phyloP scores from a whole-genome alignment of 2,888 invertebrate species.

The Metopia argyrocephala region DNA sequence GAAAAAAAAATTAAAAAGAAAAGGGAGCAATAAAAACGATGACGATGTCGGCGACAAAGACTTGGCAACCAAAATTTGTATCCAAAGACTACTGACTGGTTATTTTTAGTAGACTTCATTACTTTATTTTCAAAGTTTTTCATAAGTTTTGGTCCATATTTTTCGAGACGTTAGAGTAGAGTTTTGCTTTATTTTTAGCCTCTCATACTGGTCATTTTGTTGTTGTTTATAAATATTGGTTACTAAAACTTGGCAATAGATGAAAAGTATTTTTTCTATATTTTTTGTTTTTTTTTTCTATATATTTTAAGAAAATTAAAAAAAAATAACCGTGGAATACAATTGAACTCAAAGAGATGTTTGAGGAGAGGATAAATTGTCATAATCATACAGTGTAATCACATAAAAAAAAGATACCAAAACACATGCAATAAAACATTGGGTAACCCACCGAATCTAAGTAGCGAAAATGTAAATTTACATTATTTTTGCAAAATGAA shows the following conservation, averaged over 20 bases:
- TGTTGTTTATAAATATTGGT: conserved; percentile 23
- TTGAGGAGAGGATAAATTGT: conserved; percentile 9
- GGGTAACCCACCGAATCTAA: conserved; percentile 11
- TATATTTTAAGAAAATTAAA: conserved; percentile 61
- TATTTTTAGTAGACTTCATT: conserved; percentile 60
- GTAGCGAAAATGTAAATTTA: too few relatives aligned
- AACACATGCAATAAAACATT: neutral
- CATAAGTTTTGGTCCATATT: neutral
- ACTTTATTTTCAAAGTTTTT: conserved; percentile 48
- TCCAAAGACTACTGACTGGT: conserved; percentile 48
- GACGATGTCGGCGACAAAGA: neutral
- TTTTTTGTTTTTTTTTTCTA: conserved; percentile 3
- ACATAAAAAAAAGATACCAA: conserved; percentile 31
- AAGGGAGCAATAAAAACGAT: neutral
- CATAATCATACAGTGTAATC: conserved; percentile 23
- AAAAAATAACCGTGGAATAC: conserved; percentile 9
- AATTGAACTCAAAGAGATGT: neutral
- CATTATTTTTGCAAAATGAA: too few relatives aligned
- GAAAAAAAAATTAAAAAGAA: neutral
- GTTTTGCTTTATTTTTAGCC: conserved; percentile 35
- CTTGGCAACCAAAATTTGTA: conserved; percentile 58
- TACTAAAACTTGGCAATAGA: conserved; percentile 54
- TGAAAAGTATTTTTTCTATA: conserved; percentile 47
- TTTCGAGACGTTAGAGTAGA: conserved; percentile 39
- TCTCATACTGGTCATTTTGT: conserved; percentile 40